Evolutionary conservation across 2,113 vertebrate species (phyloP).

Genomic region (Morone saxatilis): DNA sequence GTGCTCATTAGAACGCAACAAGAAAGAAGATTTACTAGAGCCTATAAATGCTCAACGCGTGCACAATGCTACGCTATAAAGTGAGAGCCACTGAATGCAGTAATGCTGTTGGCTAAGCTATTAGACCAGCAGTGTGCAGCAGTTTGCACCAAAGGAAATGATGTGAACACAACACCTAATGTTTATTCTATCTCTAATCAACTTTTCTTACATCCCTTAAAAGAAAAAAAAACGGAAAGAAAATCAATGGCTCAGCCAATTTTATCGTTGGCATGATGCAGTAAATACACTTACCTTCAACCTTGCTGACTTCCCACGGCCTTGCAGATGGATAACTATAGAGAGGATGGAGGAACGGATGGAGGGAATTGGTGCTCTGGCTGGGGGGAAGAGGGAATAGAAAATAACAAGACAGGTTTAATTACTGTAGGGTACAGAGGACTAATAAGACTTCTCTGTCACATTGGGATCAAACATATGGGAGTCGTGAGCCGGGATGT

Average conservation of each 20-base stretch:
- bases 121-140: conserved; percentile 1
- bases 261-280: conserved; percentile 78
- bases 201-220: conserved; percentile 66
- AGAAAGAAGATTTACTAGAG: neutral
- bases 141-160: neutral
- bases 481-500: conserved; percentile 35
- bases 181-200: conserved; percentile 85
- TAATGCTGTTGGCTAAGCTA: neutral
- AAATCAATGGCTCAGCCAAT: conserved; percentile 81
- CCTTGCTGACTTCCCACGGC: conserved; percentile 64
- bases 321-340: conserved; percentile 70
- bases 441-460: conserved; percentile 52
- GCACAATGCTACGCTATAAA: neutral
- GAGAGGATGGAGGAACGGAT: conserved; percentile 33
- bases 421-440: conserved; percentile 42
- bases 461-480: conserved; percentile 54
- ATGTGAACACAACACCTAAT: conserved; percentile 75
- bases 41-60: neutral
- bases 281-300: conserved; percentile 86
- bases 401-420: conserved; percentile 58
- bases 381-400: conserved; percentile 53
- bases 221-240: conserved; percentile 63
- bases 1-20: conserved; percentile 20
- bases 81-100: neutral
- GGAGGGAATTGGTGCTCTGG: conserved; percentile 8